A percentile compares a stretch with the other conserved stretches of the same genome.
phyloP scores from a whole-genome alignment of 2,888 invertebrate genomes.

The Macrophya annulata region DNA sequence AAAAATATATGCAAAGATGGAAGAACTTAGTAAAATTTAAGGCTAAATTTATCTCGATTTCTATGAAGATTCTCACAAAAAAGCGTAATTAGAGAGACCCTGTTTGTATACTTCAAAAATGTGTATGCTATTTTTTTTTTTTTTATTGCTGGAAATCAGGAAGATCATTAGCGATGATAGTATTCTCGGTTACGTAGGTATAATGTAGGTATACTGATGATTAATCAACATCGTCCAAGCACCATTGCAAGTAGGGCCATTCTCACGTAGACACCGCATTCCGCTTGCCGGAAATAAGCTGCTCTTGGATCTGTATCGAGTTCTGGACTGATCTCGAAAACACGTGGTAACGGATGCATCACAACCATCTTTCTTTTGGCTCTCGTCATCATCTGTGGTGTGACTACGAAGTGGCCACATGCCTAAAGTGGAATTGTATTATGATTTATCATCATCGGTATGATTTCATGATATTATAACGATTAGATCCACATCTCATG shows the following conservation, averaged over 20 bases:
- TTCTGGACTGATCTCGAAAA: constrained; percentile 96
- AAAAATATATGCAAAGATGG: neutral
- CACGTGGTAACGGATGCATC: constrained; percentile 97
- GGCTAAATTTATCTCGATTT: neutral
- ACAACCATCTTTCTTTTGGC: constrained; percentile 97
- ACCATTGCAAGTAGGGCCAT: constrained; percentile 98
- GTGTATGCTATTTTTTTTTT: neutral
- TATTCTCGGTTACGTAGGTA: neutral
- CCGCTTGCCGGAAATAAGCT: constrained; percentile 99
- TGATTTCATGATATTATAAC: neutral
- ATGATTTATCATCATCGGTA: neutral
- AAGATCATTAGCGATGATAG: neutral
- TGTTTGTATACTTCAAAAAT: neutral
- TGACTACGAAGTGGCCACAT: constrained; percentile 94
- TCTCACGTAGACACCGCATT: constrained; percentile 98
- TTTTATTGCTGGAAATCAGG: neutral
- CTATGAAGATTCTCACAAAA: neutral
- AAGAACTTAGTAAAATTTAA: neutral
- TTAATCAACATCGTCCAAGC: constrained; percentile 81
- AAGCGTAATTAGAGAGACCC: neutral
- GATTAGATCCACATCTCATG: neutral
- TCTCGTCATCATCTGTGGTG: constrained; percentile 96
- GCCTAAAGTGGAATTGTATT: constrained; percentile 82
- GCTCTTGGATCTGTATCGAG: constrained; percentile 98
- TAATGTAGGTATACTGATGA: neutral